Percentiles rank a stretch among this genome's conserved stretches.
Conservation (phyloP, 1,140 invertebrate genomes). For the Cylas formicarius region DNA sequence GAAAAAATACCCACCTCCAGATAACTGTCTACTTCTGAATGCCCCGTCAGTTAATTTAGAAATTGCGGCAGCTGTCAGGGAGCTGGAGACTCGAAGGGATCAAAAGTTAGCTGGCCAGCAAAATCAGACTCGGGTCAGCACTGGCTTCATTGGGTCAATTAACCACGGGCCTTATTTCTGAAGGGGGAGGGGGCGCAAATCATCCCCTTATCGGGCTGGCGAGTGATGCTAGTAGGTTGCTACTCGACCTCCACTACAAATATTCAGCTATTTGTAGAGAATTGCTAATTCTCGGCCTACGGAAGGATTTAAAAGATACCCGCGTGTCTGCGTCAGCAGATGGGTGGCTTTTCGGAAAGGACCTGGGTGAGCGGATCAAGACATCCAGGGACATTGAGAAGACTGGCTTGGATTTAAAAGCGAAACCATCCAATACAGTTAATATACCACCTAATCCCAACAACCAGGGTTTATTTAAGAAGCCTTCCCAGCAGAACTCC, state of each 20-base stretch:
- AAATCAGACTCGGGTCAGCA: constrained; percentile 1
- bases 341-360: too few species aligned
- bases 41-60: constrained; percentile 1
- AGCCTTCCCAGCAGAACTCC: too few species aligned
- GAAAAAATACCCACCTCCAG: constrained; percentile 6
- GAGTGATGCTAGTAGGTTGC: too few species aligned
- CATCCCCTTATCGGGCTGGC: too few species aligned
- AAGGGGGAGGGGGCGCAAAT: neutral
- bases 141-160: constrained; percentile 6
- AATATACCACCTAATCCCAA: neutral
- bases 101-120: neutral
- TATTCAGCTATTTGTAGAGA: too few species aligned
- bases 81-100: constrained; percentile 3
- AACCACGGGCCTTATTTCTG: neutral
- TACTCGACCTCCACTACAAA: too few species aligned
- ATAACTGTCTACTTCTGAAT: constrained; percentile 4
- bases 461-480: neutral
- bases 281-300: too few species aligned
- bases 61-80: neutral
- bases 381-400: neutral
- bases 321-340: too few species aligned
- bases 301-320: too few species aligned
- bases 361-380: constrained; percentile 4
- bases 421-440: neutral
- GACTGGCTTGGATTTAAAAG: constrained; percentile 1